Evolutionary conservation across 2,113 vertebrate species (phyloP), one percentile per base, ranked within the genome.

Genomic region (Anser brachyrhynchus): DNA sequence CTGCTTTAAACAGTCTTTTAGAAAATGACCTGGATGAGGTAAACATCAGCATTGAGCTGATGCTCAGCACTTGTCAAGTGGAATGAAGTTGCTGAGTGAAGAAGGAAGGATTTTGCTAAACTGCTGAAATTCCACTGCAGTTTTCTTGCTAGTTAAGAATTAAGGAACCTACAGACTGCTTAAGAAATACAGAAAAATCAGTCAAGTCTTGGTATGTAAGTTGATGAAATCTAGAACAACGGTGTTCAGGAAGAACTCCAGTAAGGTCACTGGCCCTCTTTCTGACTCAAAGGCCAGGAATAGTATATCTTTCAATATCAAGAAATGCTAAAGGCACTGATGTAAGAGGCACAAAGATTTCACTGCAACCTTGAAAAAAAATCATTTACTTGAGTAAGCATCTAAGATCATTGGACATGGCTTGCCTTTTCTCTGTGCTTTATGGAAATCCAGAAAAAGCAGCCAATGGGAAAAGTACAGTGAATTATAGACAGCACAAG

Each of bases 301-400:
- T 23, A 35, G 19, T n/a, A 41, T 73, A 54, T 46, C 7, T 66
- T 91, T 89, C 55, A 62, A 54, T 65, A 84, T 37, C 28, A 75
- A 84, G 29, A 84, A 92, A 85, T 39, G 8, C 52, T 65, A 76
- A 93, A 95, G 92, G 85, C 92, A 96, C 77, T 76, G 75, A 72
- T 10, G 5, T 51, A 87, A 87, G 66, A 93, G 85, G 74, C 64
- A 96, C 80, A 49, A 73, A 55, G 25, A 91, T 87, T 92, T 87
- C 54, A 66, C 57, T 61, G 15, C 49, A 5, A 67, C 4, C 26
- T 74, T 67, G 29, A 14, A 83, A 89, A 77, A 66, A 74, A 66
- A 37, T 22, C 0, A 93, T 57, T 29, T 89, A 18, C 23, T 17
- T 72, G 5, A n/a, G 14, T 74, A 74, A 46, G 33, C 33, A 78